phyloP scores from a whole-genome alignment of 92 coral and sea anemone genomes.

The Chrysogorgia sp. region DNA sequence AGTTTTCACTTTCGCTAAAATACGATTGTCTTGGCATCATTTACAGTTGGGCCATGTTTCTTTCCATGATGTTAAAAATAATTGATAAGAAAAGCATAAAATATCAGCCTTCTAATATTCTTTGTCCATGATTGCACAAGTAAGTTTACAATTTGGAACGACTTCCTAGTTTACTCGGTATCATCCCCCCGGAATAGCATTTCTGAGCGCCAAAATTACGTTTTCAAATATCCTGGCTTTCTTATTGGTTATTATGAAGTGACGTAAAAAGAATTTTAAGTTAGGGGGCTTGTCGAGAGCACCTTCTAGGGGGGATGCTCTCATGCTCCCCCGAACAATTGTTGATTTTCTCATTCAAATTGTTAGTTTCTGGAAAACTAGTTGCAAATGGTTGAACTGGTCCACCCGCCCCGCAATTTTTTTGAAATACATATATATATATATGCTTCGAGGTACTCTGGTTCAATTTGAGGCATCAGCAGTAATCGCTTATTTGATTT shows the following conservation, averaged over 20 bases:
- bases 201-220: constrained; percentile 76
- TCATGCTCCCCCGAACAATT: no score
- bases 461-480: no score
- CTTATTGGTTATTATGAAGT: constrained; percentile 9
- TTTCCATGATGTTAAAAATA: constrained; percentile 5
- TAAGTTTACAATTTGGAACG: neutral
- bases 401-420: no score
- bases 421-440: no score
- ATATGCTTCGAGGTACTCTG: no score
- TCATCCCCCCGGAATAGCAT: constrained; percentile 23
- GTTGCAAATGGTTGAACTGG: no score
- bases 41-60: constrained; percentile 36
- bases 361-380: no score
- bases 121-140: constrained; percentile 18
- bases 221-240: constrained; percentile 3
- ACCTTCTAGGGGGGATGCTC: no score
- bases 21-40: constrained; percentile 39
- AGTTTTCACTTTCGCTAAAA: constrained; percentile 35
- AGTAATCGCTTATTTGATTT: no score
- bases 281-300: no score
- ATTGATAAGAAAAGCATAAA: neutral
- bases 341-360: no score
- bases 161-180: constrained; percentile 13
- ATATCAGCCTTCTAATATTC: neutral
- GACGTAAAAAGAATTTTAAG: no score